A percentile compares a stretch with the other conserved stretches of the same genome.
Evolutionary conservation across 1,140 invertebrate genomes (phyloP).

Genomic region (Psix sp.): DNA sequence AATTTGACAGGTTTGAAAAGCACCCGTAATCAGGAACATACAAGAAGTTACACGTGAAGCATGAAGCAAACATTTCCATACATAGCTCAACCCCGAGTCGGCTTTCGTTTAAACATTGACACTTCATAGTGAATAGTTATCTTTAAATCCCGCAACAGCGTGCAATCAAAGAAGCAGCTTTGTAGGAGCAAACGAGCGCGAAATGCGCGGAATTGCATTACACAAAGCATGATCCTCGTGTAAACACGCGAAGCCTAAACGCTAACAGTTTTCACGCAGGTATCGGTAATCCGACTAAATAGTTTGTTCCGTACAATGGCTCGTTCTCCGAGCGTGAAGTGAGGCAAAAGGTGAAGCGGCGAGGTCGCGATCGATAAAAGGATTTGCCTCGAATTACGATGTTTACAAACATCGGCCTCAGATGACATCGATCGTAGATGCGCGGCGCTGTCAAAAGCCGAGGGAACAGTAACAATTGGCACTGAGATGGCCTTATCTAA

Average conservation of each 20-base stretch:
- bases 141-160: too few species aligned
- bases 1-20: too few species aligned
- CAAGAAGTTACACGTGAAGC: too few species aligned
- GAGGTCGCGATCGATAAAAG: conserved; percentile 44
- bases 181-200: background rate
- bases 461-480: conserved; percentile 54
- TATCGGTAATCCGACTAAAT: conserved; percentile 47
- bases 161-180: conserved; percentile 3
- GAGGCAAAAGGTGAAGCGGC: conserved; percentile 15
- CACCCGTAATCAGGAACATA: too few species aligned
- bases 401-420: conserved; percentile 63
- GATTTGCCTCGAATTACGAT: conserved; percentile 66
- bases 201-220: conserved; percentile 37
- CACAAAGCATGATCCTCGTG: conserved; percentile 12
- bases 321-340: conserved; percentile 29
- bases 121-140: too few species aligned
- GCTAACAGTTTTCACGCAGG: conserved; percentile 41
- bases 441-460: conserved; percentile 52
- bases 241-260: conserved; percentile 22
- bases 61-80: too few species aligned
- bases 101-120: too few species aligned
- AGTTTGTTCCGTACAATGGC: conserved; percentile 31
- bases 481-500: conserved; percentile 34
- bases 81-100: too few species aligned
- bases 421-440: conserved; percentile 52